Evolutionary conservation across 2,113 vertebrate genomes (phyloP), one percentile per base, ranked within the genome.

Genomic region (Monopterus albus): DNA sequence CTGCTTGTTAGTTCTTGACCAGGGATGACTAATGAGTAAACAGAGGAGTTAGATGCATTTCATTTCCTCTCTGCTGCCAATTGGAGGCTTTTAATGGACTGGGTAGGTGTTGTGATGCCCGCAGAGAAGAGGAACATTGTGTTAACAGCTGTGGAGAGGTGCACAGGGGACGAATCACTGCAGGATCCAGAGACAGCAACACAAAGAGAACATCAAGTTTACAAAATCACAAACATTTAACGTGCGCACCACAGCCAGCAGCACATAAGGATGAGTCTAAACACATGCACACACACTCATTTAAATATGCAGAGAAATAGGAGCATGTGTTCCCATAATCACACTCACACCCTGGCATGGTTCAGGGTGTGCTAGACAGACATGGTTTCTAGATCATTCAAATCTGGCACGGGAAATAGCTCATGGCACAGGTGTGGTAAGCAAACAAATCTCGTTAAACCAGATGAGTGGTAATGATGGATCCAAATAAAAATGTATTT

Each of bases 111-210:
- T 25, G 68, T 77, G 81, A 73, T 49, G 78, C 56, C 58, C 0
- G 63, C 12, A n/a, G 58, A 15, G 11, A 26, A 47, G 57, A 15
- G 60, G 90, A 90, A 92, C 91, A 91, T 88, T 87, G 79, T 82
- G 83, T 85, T 78, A 77, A 71, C 36, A 35, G 64, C 26, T 35
- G 42, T 23, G 38, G 23, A 56, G 26, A 66, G 53, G 43, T 28
- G 51, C n/a, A n/a, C n/a, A 10, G 51, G 3, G 18, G 20, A 51
- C 20, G 40, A 6, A 25, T 84, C 76, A 84, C 69, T 84, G 82
- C 28, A 45, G 47, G 56, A 21, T 62, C 29, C 39, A 33, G 5
- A 64, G 59, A 66, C 55, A 58, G 11, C 23, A 50, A 60, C 40
- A 35, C 1, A 53, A 63, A 12, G 3, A 29, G 20, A 73, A 56